These are phyloP conservation scores for Sebastes matsubarae DNA, from an alignment of 2,797 vertebrate species.

Conservation along the genomic window DNA sequence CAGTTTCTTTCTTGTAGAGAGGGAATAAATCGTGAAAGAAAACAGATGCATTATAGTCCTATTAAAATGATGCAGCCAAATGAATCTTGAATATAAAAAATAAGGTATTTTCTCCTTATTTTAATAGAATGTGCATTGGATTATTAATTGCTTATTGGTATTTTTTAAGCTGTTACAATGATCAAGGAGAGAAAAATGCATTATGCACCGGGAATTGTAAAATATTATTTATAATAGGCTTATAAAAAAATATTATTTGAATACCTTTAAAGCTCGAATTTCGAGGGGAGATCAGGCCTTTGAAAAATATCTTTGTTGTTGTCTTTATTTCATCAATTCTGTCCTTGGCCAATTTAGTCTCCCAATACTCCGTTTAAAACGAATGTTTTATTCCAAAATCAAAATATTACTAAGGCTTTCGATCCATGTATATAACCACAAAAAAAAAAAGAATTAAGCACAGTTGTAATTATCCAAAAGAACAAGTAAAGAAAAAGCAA, in stretches of 20 bases:
- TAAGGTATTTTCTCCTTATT: not conserved
- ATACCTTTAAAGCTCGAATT: not conserved
- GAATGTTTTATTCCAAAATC: not conserved
- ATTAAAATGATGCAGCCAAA: not conserved
- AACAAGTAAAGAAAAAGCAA: not conserved
- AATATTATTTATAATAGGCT: not conserved
- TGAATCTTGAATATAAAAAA: not conserved
- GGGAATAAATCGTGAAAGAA: not conserved
- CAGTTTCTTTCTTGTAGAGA: not conserved
- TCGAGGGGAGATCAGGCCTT: not conserved
- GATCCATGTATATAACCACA: not conserved
- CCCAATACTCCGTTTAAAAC: not conserved
- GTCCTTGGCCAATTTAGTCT: not conserved
- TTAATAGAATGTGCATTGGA: no score
- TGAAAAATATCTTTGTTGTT: not conserved
- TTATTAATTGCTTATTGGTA: no score
- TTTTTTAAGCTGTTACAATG: not conserved
- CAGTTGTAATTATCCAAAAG: conserved; percentile 32
- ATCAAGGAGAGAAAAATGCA: not conserved
- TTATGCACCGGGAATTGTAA: not conserved
- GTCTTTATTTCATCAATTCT: not conserved
- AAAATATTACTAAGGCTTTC: not conserved
- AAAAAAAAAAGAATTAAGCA: not conserved
- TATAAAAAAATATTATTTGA: not conserved
- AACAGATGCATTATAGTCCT: not conserved